phyloP scores from a whole-genome alignment of 1,140 invertebrate genomes.

The Nasonia giraulti region DNA sequence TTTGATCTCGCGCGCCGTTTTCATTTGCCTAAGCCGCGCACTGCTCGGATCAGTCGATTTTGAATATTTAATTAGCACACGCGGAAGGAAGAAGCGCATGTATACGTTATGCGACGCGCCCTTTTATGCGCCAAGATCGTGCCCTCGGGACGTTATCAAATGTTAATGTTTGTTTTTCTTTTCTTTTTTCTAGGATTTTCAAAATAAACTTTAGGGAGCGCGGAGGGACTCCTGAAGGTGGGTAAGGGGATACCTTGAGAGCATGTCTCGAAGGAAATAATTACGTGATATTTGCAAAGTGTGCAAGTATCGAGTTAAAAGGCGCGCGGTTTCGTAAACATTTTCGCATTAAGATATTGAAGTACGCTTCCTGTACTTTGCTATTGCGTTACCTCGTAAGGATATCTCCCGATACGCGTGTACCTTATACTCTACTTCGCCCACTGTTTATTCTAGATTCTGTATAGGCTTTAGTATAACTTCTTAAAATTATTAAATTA shows the following conservation, averaged over 20 bases:
- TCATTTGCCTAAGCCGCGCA: constrained; percentile 62
- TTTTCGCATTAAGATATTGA: constrained; percentile 38
- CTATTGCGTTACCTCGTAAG: not conserved
- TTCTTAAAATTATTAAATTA: too few relatives aligned
- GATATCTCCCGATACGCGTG: not conserved
- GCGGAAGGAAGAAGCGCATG: not conserved
- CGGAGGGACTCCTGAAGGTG: not conserved
- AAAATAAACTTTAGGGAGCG: constrained; percentile 30
- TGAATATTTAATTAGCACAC: constrained; percentile 64
- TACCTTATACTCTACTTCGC: too few relatives aligned
- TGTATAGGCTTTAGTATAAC: too few relatives aligned
- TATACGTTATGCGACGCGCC: too few relatives aligned
- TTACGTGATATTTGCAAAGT: constrained; percentile 5
- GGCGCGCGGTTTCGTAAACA: constrained; percentile 19
- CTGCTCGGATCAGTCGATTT: constrained; percentile 55
- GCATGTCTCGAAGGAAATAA: constrained; percentile 30
- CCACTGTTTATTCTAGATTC: too few relatives aligned
- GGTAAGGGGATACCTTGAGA: constrained; percentile 33
- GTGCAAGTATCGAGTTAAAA: constrained; percentile 29
- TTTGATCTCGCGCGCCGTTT: constrained; percentile 49
- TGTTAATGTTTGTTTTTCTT: constrained; percentile 21
- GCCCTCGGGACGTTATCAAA: constrained; percentile 16
- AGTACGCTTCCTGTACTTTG: constrained; percentile 3
- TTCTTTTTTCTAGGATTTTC: not conserved
- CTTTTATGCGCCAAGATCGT: constrained; percentile 13